Percentiles rank a stretch among this genome's conserved stretches.
Evolutionary conservation across 2,888 invertebrate species (phyloP).

Genomic region (Bembecia ichneumoniformis): DNA sequence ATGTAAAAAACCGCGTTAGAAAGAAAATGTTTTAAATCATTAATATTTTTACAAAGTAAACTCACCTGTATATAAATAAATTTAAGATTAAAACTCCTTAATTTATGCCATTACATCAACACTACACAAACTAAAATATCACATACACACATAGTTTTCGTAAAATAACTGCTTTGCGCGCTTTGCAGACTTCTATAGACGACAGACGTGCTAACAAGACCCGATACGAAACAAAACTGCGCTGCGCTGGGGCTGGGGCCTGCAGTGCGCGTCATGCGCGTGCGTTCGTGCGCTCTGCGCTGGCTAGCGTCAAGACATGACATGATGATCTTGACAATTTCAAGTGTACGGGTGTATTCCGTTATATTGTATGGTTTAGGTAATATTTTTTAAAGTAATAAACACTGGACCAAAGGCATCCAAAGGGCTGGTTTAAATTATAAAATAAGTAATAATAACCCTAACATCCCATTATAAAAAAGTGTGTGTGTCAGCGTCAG

Average conservation of each 20-base stretch:
- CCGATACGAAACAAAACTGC: background rate
- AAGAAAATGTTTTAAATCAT: too few relatives aligned
- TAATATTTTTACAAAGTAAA: too few relatives aligned
- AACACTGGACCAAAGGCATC: too few relatives aligned
- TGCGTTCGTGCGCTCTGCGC: background rate
- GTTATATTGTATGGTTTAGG: background rate
- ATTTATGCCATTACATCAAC: background rate
- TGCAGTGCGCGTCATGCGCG: background rate
- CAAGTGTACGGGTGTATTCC: conserved; percentile 22
- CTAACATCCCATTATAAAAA: too few relatives aligned
- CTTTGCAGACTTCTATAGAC: conserved; percentile 16
- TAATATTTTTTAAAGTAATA: too few relatives aligned
- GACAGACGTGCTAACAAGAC: conserved; percentile 2
- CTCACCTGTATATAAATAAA: too few relatives aligned
- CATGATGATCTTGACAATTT: conserved; percentile 26
- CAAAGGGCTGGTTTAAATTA: too few relatives aligned
- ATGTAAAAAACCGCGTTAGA: too few relatives aligned
- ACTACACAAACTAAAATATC: conserved; percentile 8
- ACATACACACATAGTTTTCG: conserved; percentile 7
- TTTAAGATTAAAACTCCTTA: too few relatives aligned
- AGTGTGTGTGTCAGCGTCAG: too few relatives aligned
- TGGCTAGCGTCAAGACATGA: conserved; percentile 3
- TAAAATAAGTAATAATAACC: too few relatives aligned
- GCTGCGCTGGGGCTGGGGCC: too few relatives aligned
- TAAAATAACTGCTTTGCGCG: conserved; percentile 4